These are phyloP conservation scores for Lethocerus indicus DNA, from an alignment of 1,140 invertebrate genomes.

Conservation along the genomic window DNA sequence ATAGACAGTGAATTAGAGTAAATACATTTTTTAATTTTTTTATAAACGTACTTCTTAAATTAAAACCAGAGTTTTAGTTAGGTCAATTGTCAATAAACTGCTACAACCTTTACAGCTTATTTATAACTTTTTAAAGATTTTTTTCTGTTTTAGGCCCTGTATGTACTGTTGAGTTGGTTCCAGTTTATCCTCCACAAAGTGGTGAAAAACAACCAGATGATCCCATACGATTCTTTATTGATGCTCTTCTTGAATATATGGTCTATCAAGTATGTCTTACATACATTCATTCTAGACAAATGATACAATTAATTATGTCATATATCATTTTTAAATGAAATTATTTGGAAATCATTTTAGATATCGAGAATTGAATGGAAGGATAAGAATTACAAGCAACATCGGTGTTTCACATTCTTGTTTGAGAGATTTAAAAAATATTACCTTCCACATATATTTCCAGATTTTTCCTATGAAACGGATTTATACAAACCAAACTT, in stretches of 20 bases:
- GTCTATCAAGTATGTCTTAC: slow-evolving; percentile 49
- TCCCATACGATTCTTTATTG: slow-evolving; percentile 70
- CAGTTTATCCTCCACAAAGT: slow-evolving; percentile 64
- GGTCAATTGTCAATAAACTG: no score
- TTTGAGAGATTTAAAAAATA: slow-evolving; percentile 82
- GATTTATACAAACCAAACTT: slow-evolving; percentile 76
- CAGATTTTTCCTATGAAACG: slow-evolving; percentile 65
- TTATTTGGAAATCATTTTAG: slow-evolving; percentile 24
- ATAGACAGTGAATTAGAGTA: no score
- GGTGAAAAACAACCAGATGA: slow-evolving; percentile 81
- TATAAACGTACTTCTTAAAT: no score
- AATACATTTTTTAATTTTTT: no score
- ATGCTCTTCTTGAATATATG: slow-evolving; percentile 78
- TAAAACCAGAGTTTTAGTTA: no score
- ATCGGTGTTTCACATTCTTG: slow-evolving; percentile 75
- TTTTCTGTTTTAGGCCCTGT: slow-evolving; percentile 48
- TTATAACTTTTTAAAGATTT: no score
- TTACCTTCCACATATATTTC: slow-evolving; percentile 82
- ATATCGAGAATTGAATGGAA: slow-evolving; percentile 82
- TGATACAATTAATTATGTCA: slow-evolving; percentile 7
- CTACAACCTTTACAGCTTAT: no score
- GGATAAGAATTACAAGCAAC: slow-evolving; percentile 58
- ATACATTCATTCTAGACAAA: slow-evolving; percentile 42
- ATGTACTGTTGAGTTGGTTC: slow-evolving; percentile 58
- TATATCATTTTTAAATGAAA: slow-evolving; percentile 1